These are phyloP conservation scores for Torymus tubicola DNA, from an alignment of 2,888 invertebrate species.

Conservation along the genomic window DNA sequence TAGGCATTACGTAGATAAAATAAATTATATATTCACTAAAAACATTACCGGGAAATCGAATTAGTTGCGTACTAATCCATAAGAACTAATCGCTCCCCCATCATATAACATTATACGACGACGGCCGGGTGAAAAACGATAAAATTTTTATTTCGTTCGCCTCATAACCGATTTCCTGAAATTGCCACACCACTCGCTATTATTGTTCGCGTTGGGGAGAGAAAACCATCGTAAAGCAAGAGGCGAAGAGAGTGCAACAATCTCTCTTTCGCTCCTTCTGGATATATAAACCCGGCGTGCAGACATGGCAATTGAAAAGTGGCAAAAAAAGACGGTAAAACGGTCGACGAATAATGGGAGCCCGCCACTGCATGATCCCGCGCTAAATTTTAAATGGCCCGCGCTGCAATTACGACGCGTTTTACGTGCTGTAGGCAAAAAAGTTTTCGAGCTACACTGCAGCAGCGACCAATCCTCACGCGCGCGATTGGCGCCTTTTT, in stretches of 20 bases:
- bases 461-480: neutral
- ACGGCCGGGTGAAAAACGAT: neutral
- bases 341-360: neutral
- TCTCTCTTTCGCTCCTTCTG: no score
- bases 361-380: constrained; percentile 1
- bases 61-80: no score
- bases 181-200: neutral
- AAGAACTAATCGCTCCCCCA: no score
- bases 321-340: constrained; percentile 22
- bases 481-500: constrained; percentile 4
- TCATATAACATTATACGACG: neutral
- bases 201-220: neutral
- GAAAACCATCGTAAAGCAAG: neutral
- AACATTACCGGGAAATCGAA: no score
- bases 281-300: neutral
- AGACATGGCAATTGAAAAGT: constrained; percentile 13
- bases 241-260: no score
- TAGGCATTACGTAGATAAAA: no score
- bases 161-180: neutral
- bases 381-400: constrained; percentile 27
- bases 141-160: neutral
- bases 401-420: neutral
- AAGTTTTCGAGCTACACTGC: neutral
- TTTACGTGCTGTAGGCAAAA: neutral
- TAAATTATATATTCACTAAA: no score